These are phyloP conservation scores for Camponotus floridanus DNA, from an alignment of 1,140 invertebrate genomes.

Conservation along the genomic window DNA sequence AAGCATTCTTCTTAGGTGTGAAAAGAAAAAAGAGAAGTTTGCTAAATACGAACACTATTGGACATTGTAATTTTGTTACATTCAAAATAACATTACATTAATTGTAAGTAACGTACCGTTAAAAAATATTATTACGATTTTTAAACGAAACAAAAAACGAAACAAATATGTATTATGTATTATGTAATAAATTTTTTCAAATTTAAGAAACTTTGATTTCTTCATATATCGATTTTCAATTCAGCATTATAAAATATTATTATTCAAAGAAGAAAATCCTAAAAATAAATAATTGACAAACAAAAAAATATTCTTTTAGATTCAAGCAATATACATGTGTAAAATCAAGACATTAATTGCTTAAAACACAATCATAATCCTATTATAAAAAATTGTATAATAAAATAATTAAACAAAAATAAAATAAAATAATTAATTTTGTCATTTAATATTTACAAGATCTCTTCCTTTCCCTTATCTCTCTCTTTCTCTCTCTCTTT, in stretches of 20 bases:
- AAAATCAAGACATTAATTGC: not conserved
- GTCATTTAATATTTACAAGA: not conserved
- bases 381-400: not conserved
- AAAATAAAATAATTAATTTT: not conserved
- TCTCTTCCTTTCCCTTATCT: too few species aligned
- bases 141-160: not conserved
- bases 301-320: too few species aligned
- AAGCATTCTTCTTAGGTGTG: not conserved
- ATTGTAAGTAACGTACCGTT: not conserved
- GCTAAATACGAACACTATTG: not conserved
- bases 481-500: too few species aligned
- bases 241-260: too few species aligned
- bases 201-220: too few species aligned
- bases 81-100: not conserved
- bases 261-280: too few species aligned
- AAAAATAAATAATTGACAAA: too few species aligned
- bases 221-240: too few species aligned
- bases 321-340: not conserved
- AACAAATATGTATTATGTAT: too few species aligned
- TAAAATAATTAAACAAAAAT: conserved; percentile 5
- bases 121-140: not conserved
- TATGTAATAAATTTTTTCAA: not conserved
- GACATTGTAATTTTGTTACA: not conserved
- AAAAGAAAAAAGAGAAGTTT: not conserved
- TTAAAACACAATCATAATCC: not conserved